Percentiles rank a stretch among this genome's conserved stretches.
These are phyloP conservation scores for Spisula subtruncata DNA, from an alignment of 2,888 invertebrate genomes.

Conservation along the genomic window DNA sequence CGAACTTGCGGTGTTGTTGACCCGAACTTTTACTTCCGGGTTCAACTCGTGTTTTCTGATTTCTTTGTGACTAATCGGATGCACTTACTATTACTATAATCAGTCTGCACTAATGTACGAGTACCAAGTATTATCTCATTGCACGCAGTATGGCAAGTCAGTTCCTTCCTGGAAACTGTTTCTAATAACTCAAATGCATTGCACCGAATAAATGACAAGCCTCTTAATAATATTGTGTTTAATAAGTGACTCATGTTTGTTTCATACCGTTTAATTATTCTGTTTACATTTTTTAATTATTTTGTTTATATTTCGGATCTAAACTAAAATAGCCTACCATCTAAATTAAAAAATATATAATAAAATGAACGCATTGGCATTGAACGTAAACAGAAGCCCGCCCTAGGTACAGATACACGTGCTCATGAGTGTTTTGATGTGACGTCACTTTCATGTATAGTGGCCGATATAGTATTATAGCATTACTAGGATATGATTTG, in stretches of 20 bases:
- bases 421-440: too few species aligned
- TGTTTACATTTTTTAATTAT: neutral
- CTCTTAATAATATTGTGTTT: neutral
- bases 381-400: neutral
- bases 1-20: neutral
- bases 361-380: neutral
- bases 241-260: neutral
- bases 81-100: neutral
- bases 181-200: neutral
- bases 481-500: too few species aligned
- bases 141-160: neutral
- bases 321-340: too few species aligned
- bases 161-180: neutral
- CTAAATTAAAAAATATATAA: neutral
- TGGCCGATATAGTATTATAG: too few species aligned
- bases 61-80: neutral
- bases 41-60: neutral
- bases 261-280: neutral
- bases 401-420: too few species aligned
- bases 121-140: neutral
- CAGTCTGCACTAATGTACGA: neutral
- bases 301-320: too few species aligned
- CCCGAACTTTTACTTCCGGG: constrained; percentile 4
- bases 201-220: neutral
- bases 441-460: too few species aligned